Conservation (phyloP, 2,888 invertebrate genomes). For the Galeopsomyia nigrocyanea region DNA sequence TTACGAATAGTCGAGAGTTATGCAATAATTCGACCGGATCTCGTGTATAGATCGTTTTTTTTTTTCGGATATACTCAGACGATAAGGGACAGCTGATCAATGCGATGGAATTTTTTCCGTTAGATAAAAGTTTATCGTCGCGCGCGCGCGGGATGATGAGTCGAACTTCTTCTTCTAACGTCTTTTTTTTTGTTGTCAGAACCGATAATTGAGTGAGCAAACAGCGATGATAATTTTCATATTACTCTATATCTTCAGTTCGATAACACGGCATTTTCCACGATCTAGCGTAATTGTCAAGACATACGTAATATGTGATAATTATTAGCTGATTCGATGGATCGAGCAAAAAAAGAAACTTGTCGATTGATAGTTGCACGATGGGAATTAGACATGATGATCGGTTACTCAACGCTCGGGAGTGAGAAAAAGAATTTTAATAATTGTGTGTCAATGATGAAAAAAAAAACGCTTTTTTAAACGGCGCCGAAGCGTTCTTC, state of each 20-base stretch:
- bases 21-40: slow-evolving; percentile 6
- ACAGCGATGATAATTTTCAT: slow-evolving; percentile 5
- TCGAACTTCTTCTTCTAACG: too few relatives aligned
- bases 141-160: neutral
- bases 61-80: neutral
- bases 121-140: slow-evolving; percentile 18
- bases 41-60: neutral
- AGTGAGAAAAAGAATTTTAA: too few relatives aligned
- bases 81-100: slow-evolving; percentile 6
- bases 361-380: too few relatives aligned
- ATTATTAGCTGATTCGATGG: neutral
- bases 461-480: too few relatives aligned
- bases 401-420: too few relatives aligned
- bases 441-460: too few relatives aligned
- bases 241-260: neutral
- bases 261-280: slow-evolving; percentile 16
- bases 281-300: neutral
- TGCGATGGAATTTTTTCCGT: slow-evolving; percentile 9
- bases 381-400: too few relatives aligned
- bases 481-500: too few relatives aligned
- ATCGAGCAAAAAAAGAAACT: too few relatives aligned
- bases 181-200: neutral
- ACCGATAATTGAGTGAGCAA: slow-evolving; percentile 8
- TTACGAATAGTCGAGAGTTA: too few relatives aligned
- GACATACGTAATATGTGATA: neutral